Evolutionary conservation across 2,888 invertebrate genomes (phyloP), one percentile per base, ranked within the genome.

Genomic region (Clistopyga incitator): DNA sequence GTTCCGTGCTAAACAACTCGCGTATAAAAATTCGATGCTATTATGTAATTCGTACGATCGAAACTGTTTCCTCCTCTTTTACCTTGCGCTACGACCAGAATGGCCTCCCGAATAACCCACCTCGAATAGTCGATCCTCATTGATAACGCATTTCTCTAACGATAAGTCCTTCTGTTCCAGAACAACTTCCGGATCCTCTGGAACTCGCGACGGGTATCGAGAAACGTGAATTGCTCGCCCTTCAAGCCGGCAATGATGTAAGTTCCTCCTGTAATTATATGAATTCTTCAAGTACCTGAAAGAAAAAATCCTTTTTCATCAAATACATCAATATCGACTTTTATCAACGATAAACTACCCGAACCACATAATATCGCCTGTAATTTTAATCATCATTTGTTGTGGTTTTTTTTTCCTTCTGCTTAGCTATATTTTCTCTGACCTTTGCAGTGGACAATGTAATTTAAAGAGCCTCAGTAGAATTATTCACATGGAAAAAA

Each of bases 171-270:
- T 87, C 84, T 82, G 65, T 93, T 91, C 11, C 91, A 97, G 97
- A 95, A 94, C 8, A 95, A 94, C 8, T 97, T 96, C 96, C 97
- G 67, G 98, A 98, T 92, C 97, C 98, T 38, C 87, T 98, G 90
- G 99, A 99, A 91, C 98, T 98, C 92, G 97, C 98, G 29, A 98
- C 98, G 42, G 99, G 99, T 89, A 92, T 98, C 87, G 98, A 99
- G 93, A 97, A 98, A 93, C 96, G 96, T 91, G 98, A 99, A 94
- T 94, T 99, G 88, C 94, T 98, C 87, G 98, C 98, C 38, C 95
- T 96, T 93, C 95, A 96, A 88, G 96, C 97, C 79, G 99, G 99
- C 87, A 97, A 98, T 91, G 97, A 98, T 87, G 96, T 95, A 91
- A 93, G 93, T 92, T 47, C 18, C 25, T n/a, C 18, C 3, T n/a